phyloP scores from a whole-genome alignment of 2,113 vertebrate genomes.

The Corvus moneduloides region DNA sequence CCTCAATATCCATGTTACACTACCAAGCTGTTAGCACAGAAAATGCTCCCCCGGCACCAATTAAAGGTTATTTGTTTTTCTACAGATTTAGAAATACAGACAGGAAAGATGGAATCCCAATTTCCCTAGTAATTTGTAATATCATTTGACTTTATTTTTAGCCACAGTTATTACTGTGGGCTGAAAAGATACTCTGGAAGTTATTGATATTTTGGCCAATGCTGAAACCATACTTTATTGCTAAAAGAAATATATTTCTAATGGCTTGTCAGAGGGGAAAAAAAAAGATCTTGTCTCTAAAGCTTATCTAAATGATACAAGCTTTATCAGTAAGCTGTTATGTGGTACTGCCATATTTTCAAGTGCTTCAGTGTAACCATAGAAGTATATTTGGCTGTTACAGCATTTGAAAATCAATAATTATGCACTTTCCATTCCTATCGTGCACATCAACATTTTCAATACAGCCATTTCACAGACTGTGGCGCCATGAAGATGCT shows the following conservation, averaged over 20 bases:
- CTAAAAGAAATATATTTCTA: not conserved
- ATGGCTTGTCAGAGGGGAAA: not conserved
- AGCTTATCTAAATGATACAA: not conserved
- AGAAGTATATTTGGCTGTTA: not conserved
- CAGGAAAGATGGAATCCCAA: not conserved
- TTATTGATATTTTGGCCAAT: not conserved
- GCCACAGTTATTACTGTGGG: not conserved
- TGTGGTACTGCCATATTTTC: not conserved
- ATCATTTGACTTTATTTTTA: not conserved
- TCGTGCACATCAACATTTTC: not conserved
- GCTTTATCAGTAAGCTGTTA: not conserved
- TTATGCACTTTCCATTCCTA: not conserved
- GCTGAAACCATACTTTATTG: not conserved
- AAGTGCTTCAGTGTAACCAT: not conserved
- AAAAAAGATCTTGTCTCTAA: not conserved
- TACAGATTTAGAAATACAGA: not conserved
- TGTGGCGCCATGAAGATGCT: fast-evolving
- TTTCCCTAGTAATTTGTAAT: not conserved
- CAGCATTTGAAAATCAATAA: conserved; percentile 8
- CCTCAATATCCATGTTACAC: not conserved
- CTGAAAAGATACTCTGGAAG: not conserved
- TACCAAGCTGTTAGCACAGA: not conserved
- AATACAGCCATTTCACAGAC: not conserved
- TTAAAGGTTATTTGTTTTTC: not conserved
- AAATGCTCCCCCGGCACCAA: not conserved